Percentiles rank a stretch among this genome's conserved stretches.
These are phyloP conservation scores for Hyalella azteca DNA, from an alignment of 2,888 invertebrate genomes.

Conservation along the genomic window DNA sequence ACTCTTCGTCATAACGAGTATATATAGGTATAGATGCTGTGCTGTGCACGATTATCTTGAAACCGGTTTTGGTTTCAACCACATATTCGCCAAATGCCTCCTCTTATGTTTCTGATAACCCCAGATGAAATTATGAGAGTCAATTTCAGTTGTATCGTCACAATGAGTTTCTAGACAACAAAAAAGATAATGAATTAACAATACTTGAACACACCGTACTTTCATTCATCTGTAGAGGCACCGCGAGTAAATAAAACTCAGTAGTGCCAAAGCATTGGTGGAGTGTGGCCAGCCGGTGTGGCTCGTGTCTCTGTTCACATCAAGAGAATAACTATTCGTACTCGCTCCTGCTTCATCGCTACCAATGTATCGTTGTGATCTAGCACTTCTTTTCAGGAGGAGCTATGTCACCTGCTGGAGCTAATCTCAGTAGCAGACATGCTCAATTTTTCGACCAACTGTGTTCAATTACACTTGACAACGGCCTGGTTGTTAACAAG, in stretches of 20 bases:
- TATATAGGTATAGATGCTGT: no score
- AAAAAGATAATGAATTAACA: no score
- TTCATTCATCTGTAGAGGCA: background rate
- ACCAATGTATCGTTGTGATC: no score
- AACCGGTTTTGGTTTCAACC: no score
- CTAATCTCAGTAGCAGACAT: background rate
- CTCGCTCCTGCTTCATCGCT: background rate
- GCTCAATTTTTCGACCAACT: conserved; percentile 8
- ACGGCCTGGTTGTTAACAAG: conserved; percentile 46
- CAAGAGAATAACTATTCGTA: background rate
- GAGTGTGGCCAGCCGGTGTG: background rate
- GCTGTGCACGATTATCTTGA: no score
- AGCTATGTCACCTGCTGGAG: background rate
- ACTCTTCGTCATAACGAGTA: no score
- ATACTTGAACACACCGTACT: no score
- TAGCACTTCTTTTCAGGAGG: background rate
- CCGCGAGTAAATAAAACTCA: background rate
- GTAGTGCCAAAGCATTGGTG: background rate
- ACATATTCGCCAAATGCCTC: no score
- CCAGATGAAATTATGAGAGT: no score
- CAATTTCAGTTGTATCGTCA: no score
- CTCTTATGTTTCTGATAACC: no score
- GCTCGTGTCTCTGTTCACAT: background rate
- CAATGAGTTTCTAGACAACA: no score
- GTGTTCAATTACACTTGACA: conserved; percentile 14